Percentiles rank a stretch among this genome's conserved stretches.
Evolutionary conservation across 2,113 vertebrate species (phyloP).

Genomic region (Zapornia atra): DNA sequence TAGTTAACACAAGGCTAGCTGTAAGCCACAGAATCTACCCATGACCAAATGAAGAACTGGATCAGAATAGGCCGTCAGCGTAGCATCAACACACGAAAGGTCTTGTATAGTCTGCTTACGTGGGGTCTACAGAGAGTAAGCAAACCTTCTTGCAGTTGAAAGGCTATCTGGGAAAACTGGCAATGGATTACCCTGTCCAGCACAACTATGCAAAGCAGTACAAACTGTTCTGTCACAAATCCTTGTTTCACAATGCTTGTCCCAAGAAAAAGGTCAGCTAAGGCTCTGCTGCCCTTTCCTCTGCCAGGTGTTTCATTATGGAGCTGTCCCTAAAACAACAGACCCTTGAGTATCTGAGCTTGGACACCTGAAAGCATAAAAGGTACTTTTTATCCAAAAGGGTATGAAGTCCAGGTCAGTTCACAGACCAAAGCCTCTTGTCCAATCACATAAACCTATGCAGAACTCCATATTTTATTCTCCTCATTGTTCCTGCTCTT

Average conservation of each 20-base stretch:
- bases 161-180: neutral
- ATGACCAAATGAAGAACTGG: neutral
- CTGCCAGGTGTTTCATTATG: neutral
- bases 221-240: neutral
- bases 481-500: neutral
- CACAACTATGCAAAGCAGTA: neutral
- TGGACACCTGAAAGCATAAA: neutral
- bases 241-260: conserved; percentile 6
- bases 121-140: neutral
- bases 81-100: neutral
- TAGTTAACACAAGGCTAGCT: neutral
- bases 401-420: neutral
- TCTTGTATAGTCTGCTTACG: neutral
- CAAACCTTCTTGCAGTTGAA: neutral
- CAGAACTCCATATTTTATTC: neutral
- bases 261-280: conserved; percentile 29
- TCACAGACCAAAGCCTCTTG: neutral
- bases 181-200: neutral
- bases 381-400: neutral
- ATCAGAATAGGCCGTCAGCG: neutral
- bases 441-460: neutral
- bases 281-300: neutral
- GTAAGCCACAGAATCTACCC: neutral
- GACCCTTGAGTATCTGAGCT: neutral
- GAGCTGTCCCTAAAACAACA: conserved; percentile 9